Base-by-base conservation (phyloP, 2,113 vertebrate genomes). In the Lampris megalopsis region DNA sequence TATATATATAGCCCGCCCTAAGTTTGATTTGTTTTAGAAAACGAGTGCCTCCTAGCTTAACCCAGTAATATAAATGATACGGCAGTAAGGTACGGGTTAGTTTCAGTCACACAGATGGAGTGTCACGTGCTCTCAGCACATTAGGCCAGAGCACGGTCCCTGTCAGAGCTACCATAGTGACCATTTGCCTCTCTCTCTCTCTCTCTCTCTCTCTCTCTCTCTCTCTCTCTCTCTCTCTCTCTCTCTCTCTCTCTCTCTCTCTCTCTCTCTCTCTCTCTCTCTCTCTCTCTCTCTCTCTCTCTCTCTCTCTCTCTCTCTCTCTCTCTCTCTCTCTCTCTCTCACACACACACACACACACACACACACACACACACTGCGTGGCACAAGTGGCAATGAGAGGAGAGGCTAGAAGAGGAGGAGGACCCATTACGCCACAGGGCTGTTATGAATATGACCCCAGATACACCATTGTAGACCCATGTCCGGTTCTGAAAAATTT, bases 401-500 rank as follows among this genome's bases (percentile, higher is more conserved):
- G 65, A 66, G 41, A 48, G 59, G 65, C 5, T 9, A 57, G 72
- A 58, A 49, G 73, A 36, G 68, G 37, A 42, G 60, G 60, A 49
- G n/a, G 52, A n/a, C 41, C 10, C 24, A 50, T 70, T 63, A 70
- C 83, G 60, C 49, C 24, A 58, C 59, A 63, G 79, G 75, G 73
- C 73, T 74, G 72, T 65, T 73, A 77, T 81, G 83, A 86, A 84
- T 75, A 79, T 80, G 82, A 88, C 87, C 84, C 88, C 66, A 80
- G 73, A 82, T 84, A 82, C 75, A 77, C 83, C 83, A 82, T 71
- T 84, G 88, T 82, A 74, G 84, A 73, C 79, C 88, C 87, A 75
- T 82, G 86, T 91, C 91, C 89, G 91, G 81, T 90, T 85, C 81
- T 69, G 82, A 90, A 93, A 94, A 81, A 95, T 94, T 86, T 92